phyloP scores from a whole-genome alignment of 2,113 vertebrate species.

The Esox niger region DNA sequence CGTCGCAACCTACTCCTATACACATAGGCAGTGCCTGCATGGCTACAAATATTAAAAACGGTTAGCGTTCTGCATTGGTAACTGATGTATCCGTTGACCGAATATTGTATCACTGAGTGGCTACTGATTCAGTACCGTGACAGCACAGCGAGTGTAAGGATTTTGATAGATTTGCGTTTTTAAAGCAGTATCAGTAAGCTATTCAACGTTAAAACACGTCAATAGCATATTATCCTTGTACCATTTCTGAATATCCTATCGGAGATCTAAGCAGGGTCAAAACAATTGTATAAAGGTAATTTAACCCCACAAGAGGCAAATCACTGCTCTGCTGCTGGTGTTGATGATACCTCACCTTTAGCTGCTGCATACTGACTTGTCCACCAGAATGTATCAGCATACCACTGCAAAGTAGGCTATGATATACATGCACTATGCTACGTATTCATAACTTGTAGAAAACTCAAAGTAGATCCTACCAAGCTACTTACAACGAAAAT shows the following conservation, averaged over 20 bases:
- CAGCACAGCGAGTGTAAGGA: background rate
- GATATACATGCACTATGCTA: background rate
- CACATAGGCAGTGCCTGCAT: background rate
- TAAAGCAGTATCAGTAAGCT: background rate
- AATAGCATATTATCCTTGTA: background rate
- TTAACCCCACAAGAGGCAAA: background rate
- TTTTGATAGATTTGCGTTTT: background rate
- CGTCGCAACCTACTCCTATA: background rate
- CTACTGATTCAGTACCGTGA: background rate
- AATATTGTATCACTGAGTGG: background rate
- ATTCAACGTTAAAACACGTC: background rate
- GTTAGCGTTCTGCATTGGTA: background rate
- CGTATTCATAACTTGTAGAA: background rate
- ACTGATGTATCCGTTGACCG: background rate
- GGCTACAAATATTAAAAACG: background rate
- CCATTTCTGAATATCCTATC: background rate
- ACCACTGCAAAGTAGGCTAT: background rate
- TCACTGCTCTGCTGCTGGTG: background rate
- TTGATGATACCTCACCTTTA: background rate
- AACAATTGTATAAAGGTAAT: background rate
- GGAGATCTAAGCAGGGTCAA: background rate
- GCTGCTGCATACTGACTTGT: background rate
- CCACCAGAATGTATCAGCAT: background rate
- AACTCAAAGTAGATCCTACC: background rate
- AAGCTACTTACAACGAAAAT: slow-evolving; percentile 75